Evolutionary conservation across 1,140 invertebrate species (phyloP), one percentile per base, ranked within the genome.

Genomic region (Paralvinella palmiformis): DNA sequence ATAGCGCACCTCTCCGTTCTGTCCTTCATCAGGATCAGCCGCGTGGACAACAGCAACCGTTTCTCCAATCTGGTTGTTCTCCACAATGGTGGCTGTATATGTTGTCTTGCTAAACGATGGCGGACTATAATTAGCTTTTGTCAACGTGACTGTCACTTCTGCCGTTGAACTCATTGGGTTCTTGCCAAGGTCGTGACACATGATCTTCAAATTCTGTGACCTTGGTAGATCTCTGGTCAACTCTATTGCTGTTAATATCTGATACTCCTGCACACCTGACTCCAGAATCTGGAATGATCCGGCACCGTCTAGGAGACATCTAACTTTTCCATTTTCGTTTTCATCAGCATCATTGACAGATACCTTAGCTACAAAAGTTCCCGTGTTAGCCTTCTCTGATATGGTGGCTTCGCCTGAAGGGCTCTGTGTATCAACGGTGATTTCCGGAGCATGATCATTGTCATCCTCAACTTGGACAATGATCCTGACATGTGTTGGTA

Each of bases 371-470:
- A 63, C 61, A 31, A 63, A 63, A 10, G 44, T 50, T 32, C 61
- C 61, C 27, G 24, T 7, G 45, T 53, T 5, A 1, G 33, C 44
- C 13, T 7, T 31, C 37, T 41, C 37, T 6, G 15, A 3, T 22
- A 59, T 33, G 56, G 27, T 36, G 27, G 32, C 6, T 27, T 59
- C 10, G 3, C 5, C 22, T 1, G 33, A 33, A 31, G 29, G 31
- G 6, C 31, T 20, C n/a, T 33, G 37, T n/a, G 62, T 58, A 32
- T 64, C 41, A 27, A 64, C 53, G n/a, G 29, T 41, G 33, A 64
- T 64, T 1, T 27, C 35, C 1, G 93, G 94, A 0, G 88, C 79
- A 80, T 95, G 95, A 73, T 96, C 93, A 32, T 57, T 57, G 55
- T 27, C 55, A 20, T 57, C 55, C 29, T 57, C 55, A 24, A 57